These are phyloP conservation scores for Octonoba sinensis DNA, from an alignment of 2,888 invertebrate genomes.

Conservation along the genomic window DNA sequence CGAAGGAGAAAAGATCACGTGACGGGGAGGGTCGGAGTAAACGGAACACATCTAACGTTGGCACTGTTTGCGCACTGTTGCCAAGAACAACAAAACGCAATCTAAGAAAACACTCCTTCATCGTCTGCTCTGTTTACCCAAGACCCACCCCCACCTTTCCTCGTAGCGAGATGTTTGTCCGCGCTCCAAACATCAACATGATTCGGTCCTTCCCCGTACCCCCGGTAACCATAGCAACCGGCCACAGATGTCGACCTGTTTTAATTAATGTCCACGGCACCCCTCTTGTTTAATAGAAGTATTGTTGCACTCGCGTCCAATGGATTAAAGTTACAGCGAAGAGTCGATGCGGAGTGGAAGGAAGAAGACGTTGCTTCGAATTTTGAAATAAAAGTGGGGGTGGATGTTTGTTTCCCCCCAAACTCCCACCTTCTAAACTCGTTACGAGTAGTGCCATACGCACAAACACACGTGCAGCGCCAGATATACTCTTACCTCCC, in stretches of 20 bases:
- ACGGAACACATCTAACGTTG: constrained; percentile 31
- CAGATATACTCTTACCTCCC: constrained; percentile 24
- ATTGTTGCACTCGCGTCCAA: constrained; percentile 60
- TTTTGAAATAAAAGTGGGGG: constrained; percentile 52
- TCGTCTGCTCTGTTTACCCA: constrained; percentile 61
- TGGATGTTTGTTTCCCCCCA: background rate
- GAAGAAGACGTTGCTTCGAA: constrained; percentile 29
- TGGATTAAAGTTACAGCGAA: constrained; percentile 58
- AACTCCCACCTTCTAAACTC: constrained; percentile 28
- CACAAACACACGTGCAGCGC: constrained; percentile 15
- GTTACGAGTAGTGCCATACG: constrained; percentile 20
- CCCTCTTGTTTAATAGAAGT: constrained; percentile 63
- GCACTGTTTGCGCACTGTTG: constrained; percentile 64
- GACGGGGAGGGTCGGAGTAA: constrained; percentile 22
- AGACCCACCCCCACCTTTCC: constrained; percentile 27
- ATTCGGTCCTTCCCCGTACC: constrained; percentile 14
- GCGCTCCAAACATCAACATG: constrained; percentile 64
- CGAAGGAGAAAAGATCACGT: constrained; percentile 59
- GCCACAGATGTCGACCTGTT: constrained; percentile 65
- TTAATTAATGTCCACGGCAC: constrained; percentile 65
- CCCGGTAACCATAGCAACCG: constrained; percentile 61
- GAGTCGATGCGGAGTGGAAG: constrained; percentile 13
- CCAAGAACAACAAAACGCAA: constrained; percentile 65
- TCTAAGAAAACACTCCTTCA: constrained; percentile 65
- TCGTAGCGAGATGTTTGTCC: constrained; percentile 59